These are phyloP conservation scores for Drosophila melanica DNA, from an alignment of 1,140 invertebrate genomes.

Conservation along the genomic window DNA sequence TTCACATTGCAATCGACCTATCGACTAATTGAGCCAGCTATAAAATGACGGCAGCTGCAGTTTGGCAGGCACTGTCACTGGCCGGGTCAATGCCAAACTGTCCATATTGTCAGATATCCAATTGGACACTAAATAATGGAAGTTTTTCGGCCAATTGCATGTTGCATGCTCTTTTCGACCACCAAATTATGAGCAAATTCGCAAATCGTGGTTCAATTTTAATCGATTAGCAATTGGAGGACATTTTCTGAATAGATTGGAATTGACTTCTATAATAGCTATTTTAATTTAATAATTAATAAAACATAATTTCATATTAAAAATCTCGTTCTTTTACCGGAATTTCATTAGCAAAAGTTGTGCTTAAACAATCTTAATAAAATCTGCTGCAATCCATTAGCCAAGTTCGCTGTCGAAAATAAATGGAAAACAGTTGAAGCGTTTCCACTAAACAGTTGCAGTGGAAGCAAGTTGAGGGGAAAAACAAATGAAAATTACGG, in stretches of 20 bases:
- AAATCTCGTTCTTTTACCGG: no score
- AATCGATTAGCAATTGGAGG: not conserved
- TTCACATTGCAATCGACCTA: constrained; percentile 41
- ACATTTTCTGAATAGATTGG: no score
- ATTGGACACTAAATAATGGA: not conserved
- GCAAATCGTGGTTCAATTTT: not conserved
- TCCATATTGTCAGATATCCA: constrained; percentile 9
- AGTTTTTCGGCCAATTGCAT: constrained; percentile 1
- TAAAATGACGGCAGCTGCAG: constrained; percentile 48
- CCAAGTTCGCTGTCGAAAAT: not conserved
- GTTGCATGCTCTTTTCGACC: constrained; percentile 6
- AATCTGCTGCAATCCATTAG: constrained; percentile 3
- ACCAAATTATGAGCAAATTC: not conserved
- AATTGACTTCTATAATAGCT: no score
- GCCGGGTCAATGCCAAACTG: constrained; percentile 39
- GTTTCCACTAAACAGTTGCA: constrained; percentile 1
- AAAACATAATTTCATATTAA: not conserved
- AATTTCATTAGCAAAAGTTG: not conserved
- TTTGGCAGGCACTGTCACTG: constrained; percentile 27
- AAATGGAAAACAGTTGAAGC: constrained; percentile 9
- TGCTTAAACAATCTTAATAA: not conserved
- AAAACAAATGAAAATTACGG: constrained; percentile 49
- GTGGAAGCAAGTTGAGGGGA: constrained; percentile 20
- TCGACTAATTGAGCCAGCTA: constrained; percentile 62
- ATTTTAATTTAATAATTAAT: no score